A percentile compares a stretch with the other conserved stretches of the same genome.
phyloP scores from a whole-genome alignment of 2,797 vertebrate species.

The Notolepis coatsorum region DNA sequence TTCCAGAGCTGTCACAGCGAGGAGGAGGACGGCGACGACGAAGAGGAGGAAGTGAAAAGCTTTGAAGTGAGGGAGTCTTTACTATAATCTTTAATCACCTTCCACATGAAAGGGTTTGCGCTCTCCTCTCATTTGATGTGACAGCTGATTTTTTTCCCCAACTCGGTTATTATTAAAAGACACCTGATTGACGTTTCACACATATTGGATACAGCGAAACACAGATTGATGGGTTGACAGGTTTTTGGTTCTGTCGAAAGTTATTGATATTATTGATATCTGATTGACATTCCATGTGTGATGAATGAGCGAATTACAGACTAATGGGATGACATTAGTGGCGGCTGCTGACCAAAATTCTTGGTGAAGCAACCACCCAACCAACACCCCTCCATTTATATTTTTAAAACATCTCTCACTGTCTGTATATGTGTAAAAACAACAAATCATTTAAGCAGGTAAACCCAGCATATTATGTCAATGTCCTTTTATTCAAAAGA shows the following conservation, averaged over 20 bases:
- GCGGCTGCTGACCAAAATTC: too few relatives aligned
- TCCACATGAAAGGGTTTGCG: not conserved
- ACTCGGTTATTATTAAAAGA: not conserved
- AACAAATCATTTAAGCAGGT: too few relatives aligned
- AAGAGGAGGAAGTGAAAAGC: conserved; percentile 87
- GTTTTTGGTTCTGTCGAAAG: not conserved
- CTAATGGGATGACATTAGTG: conserved; percentile 2
- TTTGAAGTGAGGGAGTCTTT: conserved; percentile 89
- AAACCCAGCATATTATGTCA: too few relatives aligned
- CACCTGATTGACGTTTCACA: not conserved
- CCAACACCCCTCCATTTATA: too few relatives aligned
- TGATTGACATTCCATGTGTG: not conserved
- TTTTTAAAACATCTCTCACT: too few relatives aligned
- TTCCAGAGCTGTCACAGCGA: conserved; percentile 91
- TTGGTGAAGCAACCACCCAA: too few relatives aligned
- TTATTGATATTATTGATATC: not conserved
- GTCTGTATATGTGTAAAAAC: too few relatives aligned
- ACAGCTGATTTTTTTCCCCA: conserved; percentile 63
- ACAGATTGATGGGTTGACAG: not conserved
- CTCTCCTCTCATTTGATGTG: conserved; percentile 16
- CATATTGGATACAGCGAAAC: not conserved
- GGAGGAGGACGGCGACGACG: conserved; percentile 80
- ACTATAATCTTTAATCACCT: not conserved
- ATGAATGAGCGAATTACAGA: not conserved
- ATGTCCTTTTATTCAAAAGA: too few relatives aligned